Evolutionary conservation across 2,113 vertebrate species (phyloP).

Genomic region (Macaca mulatta): DNA sequence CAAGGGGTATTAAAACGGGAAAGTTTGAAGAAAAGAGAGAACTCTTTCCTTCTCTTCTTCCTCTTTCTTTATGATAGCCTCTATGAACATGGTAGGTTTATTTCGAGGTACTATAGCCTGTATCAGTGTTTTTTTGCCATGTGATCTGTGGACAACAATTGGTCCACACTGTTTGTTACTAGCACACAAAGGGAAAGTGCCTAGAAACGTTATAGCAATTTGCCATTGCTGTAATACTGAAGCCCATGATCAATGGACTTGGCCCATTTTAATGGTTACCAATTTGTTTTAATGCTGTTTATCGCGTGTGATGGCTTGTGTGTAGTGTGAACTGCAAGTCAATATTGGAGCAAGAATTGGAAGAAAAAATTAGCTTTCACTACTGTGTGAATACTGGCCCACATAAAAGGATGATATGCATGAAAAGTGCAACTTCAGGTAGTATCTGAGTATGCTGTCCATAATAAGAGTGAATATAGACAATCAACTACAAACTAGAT

Average conservation of each 20-base stretch:
- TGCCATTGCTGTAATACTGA: background rate
- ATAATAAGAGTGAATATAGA: background rate
- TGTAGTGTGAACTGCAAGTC: background rate
- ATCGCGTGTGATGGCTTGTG: background rate
- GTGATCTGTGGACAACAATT: background rate
- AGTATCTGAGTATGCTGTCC: background rate
- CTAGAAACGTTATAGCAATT: background rate
- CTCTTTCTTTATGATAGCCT: background rate
- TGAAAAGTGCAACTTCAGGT: background rate
- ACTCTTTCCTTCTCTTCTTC: background rate
- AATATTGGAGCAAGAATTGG: background rate
- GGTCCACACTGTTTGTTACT: background rate
- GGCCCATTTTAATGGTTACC: background rate
- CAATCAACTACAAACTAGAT: background rate
- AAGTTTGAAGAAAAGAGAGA: background rate
- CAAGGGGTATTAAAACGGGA: background rate
- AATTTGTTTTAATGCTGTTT: background rate
- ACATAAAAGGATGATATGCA: background rate
- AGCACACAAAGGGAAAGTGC: background rate
- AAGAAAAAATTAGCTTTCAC: background rate
- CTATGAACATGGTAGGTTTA: background rate
- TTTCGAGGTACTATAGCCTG: fast-evolving
- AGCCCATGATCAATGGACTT: background rate
- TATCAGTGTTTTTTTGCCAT: background rate
- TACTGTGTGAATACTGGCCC: background rate